phyloP scores from a whole-genome alignment of 2,888 invertebrate genomes.

The Lacanobia oleracea region DNA sequence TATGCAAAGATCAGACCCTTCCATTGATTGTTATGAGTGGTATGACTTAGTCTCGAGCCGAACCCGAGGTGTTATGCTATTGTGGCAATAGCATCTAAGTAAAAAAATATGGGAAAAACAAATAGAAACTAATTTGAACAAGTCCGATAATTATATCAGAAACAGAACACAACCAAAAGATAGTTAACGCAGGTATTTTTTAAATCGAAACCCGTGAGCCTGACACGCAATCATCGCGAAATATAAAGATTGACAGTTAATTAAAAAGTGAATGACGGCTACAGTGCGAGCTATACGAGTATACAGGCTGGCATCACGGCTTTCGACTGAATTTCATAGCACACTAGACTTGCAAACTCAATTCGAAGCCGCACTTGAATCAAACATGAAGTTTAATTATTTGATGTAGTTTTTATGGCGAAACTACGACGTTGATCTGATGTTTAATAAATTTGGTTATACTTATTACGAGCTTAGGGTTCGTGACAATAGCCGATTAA shows the following conservation, averaged over 20 bases:
- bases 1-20: no score
- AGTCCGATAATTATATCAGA: not conserved
- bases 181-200: conserved; percentile 28
- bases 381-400: conserved; percentile 43
- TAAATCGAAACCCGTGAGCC: conserved; percentile 42
- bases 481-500: no score
- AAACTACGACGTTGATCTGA: conserved; percentile 16
- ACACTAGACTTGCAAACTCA: conserved; percentile 53
- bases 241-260: conserved; percentile 67
- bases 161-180: conserved; percentile 3
- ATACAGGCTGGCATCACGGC: conserved; percentile 16
- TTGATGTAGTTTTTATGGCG: conserved; percentile 25
- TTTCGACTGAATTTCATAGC: conserved; percentile 43
- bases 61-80: no score
- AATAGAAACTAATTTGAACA: not conserved
- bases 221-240: conserved; percentile 55
- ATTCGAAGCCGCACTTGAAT: conserved; percentile 24
- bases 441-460: not conserved
- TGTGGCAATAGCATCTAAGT: no score
- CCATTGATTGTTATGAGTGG: no score
- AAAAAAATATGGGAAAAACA: no score
- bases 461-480: no score
- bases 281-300: conserved; percentile 28
- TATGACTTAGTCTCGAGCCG: no score
- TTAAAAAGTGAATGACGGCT: conserved; percentile 63